phyloP scores from a whole-genome alignment of 37 sponge, comb jelly and placozoan genomes.

The Mnemiopsis leidyi region DNA sequence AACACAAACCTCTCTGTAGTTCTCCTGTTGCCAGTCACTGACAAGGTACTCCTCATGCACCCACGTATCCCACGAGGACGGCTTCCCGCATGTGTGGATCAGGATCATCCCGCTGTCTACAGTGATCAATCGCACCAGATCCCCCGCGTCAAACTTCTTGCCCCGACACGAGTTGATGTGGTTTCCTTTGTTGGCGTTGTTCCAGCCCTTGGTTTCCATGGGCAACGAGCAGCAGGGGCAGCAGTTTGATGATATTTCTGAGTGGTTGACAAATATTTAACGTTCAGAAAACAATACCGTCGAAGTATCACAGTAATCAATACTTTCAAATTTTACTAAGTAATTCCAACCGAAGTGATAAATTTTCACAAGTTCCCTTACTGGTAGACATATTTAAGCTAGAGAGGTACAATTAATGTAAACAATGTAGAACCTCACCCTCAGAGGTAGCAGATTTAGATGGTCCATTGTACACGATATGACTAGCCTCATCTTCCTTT shows the following conservation, averaged over 20 bases:
- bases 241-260: conserved; percentile 52
- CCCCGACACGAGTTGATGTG: conserved; percentile 61
- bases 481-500: conserved; percentile 56
- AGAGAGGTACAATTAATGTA: no score
- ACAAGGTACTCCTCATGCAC: conserved; percentile 59
- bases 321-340: no score
- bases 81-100: conserved; percentile 39
- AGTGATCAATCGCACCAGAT: conserved; percentile 18
- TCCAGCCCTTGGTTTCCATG: conserved; percentile 62
- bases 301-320: no score
- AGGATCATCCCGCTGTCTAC: conserved; percentile 55
- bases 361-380: no score
- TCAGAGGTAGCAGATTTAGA: conserved; percentile 50
- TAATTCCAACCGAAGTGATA: no score
- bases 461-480: conserved; percentile 11
- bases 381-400: no score
- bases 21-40: conserved; percentile 6
- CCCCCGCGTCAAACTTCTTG: conserved; percentile 45
- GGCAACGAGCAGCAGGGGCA: conserved; percentile 57
- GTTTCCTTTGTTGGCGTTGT: conserved; percentile 60
- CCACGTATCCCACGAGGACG: conserved; percentile 61
- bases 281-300: no score
- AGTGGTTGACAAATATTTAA: no score
- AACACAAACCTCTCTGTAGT: conserved; percentile 27
- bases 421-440: no score